Conservation (phyloP, 92 coral and sea anemone species). For the Porites divaricata region DNA sequence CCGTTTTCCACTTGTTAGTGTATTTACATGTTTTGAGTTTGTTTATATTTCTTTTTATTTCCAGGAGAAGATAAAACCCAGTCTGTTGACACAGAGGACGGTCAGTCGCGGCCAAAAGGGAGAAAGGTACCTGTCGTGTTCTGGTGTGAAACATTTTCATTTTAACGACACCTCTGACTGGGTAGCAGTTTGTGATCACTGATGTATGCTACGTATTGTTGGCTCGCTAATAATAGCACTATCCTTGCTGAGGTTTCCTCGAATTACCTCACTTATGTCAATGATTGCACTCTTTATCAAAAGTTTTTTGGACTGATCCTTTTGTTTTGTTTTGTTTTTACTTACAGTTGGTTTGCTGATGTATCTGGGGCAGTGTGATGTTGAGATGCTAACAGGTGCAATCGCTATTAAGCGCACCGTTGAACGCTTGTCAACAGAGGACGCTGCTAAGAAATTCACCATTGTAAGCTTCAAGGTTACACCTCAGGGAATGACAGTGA, state of each 20-base stretch:
- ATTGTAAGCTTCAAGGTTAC: slow-evolving; percentile 86
- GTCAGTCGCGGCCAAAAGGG: slow-evolving; percentile 48
- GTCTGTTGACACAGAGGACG: slow-evolving; percentile 52
- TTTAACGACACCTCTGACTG: too few relatives aligned
- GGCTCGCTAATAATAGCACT: too few relatives aligned
- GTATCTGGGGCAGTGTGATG: slow-evolving; percentile 85
- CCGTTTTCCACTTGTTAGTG: too few relatives aligned
- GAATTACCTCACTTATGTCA: too few relatives aligned
- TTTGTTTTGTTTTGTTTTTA: not conserved
- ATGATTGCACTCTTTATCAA: not conserved
- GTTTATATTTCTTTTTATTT: not conserved
- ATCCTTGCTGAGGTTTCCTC: too few relatives aligned
- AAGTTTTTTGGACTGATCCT: not conserved
- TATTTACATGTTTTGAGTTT: not conserved
- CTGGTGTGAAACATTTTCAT: too few relatives aligned
- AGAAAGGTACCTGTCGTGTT: not conserved
- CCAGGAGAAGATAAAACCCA: slow-evolving; percentile 44
- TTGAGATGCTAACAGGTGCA: slow-evolving; percentile 91
- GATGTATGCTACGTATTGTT: too few relatives aligned
- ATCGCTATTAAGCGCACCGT: slow-evolving; percentile 89
- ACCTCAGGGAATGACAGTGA: slow-evolving; percentile 91
- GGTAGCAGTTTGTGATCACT: too few relatives aligned
- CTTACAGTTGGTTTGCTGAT: slow-evolving; percentile 80
- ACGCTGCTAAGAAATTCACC: slow-evolving; percentile 80
- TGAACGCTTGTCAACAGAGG: slow-evolving; percentile 72